These are phyloP conservation scores for Clytia hemisphaerica DNA, from an alignment of 30 jellyfish, hydroid and myxozoan genomes.

Conservation along the genomic window DNA sequence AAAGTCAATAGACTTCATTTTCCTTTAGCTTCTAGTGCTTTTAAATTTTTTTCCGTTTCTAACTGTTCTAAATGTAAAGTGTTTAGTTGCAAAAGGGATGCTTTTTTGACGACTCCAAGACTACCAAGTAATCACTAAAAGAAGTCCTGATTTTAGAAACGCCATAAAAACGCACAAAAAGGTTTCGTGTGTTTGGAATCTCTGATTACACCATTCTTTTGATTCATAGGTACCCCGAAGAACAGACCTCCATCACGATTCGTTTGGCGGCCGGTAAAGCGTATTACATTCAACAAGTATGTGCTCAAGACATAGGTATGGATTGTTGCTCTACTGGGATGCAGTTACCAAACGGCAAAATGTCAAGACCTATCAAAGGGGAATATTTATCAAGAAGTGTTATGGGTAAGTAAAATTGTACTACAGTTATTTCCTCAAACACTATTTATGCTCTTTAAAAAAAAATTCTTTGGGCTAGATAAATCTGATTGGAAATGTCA, in stretches of 20 bases:
- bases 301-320: slow-evolving; percentile 82
- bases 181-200: no score
- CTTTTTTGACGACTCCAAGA: no score
- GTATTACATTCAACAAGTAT: slow-evolving; percentile 77
- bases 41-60: not conserved
- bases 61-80: no score
- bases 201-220: not conserved
- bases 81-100: no score
- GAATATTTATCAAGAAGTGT: slow-evolving; percentile 43
- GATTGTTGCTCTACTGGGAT: slow-evolving; percentile 90
- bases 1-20: not conserved
- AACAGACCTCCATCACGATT: slow-evolving; percentile 77
- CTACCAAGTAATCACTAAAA: no score
- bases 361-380: slow-evolving; percentile 74
- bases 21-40: not conserved
- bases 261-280: slow-evolving; percentile 90
- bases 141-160: no score
- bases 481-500: no score
- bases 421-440: not conserved
- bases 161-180: no score
- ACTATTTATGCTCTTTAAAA: no score
- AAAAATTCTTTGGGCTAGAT: no score
- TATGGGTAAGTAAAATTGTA: slow-evolving; percentile 57
- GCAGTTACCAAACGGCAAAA: slow-evolving; percentile 85
- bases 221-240: slow-evolving; percentile 82